Evolutionary conservation across 1,140 invertebrate genomes (phyloP), one percentile per base, ranked within the genome.

Genomic region (Euura lappo): DNA sequence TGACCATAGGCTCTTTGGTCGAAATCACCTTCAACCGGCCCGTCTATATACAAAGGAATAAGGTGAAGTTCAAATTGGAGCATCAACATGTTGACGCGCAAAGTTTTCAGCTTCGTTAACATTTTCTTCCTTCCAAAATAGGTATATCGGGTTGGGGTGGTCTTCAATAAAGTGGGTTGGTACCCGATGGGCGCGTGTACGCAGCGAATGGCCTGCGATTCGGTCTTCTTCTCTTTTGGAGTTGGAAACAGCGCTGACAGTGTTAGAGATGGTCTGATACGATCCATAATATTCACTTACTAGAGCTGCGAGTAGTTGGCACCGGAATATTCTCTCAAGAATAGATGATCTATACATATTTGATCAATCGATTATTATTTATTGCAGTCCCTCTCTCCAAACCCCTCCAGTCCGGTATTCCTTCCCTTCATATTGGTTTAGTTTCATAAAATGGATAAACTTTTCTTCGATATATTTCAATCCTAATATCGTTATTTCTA

Each of bases 11-110:
- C 47, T 91, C 91, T 47, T 86, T 94, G 73, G 89, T 94, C 70
- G 93, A 95, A 81, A 93, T 95, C 74, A 92, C 91, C 70, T 95
- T 95, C 83, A 94, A 95, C 86, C 86, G 93, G 44, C 92, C 93
- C 8, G 90, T 95, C 28, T 92, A 91, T 83, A 93, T 92, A 81
- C 93, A 93, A 81, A 89, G 92, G 72, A 91, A 93, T 80, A 94
- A 93, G 89, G 91, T 92, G 79, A 70, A 6, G 66, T 64, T 65
- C 28, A 28, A 28, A 28, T 28, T 28, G 28, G 28, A 28, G 28
- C 28, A 28, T 28, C 28, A 28, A 28, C 28, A 28, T 28, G 28
- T 28, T 28, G 28, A 28, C 28, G 28, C 28, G 0, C 28, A 28
- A 28, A 28, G 28, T 28, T 28, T 28, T 28, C 28, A 28, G 28